Evolutionary conservation across 1,140 invertebrate genomes (phyloP).

Genomic region (Ceratosolen solmsi): DNA sequence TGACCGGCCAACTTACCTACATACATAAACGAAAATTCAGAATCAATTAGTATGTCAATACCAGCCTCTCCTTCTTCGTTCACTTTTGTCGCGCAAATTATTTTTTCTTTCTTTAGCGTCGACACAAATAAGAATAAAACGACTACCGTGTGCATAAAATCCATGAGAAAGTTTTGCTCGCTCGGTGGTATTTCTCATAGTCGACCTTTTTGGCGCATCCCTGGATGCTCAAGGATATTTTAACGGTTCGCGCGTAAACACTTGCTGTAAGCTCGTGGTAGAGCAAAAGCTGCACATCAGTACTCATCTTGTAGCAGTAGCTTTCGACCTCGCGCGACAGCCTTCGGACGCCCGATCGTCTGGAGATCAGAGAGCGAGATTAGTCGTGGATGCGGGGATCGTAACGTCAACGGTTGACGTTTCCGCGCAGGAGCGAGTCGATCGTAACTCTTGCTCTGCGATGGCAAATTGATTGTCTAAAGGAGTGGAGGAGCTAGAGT

Average conservation of each 20-base stretch:
- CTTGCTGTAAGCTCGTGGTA: too few relatives aligned
- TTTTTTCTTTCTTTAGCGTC: too few relatives aligned
- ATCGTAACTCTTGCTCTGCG: conserved; percentile 30
- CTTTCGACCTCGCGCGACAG: conserved; percentile 6
- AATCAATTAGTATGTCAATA: background rate
- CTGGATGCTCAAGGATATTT: too few relatives aligned
- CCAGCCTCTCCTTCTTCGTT: background rate
- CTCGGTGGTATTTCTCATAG: background rate
- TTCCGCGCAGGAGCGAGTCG: conserved; percentile 34
- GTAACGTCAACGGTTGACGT: conserved; percentile 49
- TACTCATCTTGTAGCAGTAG: too few relatives aligned
- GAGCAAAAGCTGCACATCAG: too few relatives aligned
- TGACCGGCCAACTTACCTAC: background rate
- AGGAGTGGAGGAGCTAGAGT: background rate
- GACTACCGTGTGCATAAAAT: background rate
- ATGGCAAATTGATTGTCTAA: conserved; percentile 44
- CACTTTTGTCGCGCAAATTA: background rate
- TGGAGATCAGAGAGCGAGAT: conserved; percentile 41
- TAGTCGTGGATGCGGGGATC: conserved; percentile 10
- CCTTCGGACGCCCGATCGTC: conserved; percentile 34
- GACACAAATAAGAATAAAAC: too few relatives aligned
- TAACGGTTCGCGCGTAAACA: too few relatives aligned
- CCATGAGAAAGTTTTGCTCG: background rate
- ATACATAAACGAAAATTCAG: background rate
- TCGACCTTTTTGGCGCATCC: too few relatives aligned